A percentile compares a stretch with the other conserved stretches of the same genome.
Evolutionary conservation across 1,140 invertebrate species (phyloP).

Genomic region (Sarcophaga bullata): DNA sequence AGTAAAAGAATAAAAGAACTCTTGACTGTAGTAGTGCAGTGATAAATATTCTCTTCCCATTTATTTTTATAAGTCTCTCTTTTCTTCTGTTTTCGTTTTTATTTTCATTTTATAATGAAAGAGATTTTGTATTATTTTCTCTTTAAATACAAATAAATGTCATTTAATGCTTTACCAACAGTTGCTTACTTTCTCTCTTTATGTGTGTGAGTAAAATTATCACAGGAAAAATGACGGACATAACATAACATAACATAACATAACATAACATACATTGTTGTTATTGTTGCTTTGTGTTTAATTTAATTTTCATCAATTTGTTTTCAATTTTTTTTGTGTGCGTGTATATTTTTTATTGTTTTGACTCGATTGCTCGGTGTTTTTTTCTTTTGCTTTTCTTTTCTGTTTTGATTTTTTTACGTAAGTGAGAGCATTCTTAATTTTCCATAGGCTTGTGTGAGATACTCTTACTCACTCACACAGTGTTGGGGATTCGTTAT

Average conservation of each 20-base stretch:
- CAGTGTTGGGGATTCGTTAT: background rate
- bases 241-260: too few species aligned
- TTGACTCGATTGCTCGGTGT: background rate
- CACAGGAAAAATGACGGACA: background rate
- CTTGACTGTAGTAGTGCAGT: too few species aligned
- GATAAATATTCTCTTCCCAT: too few species aligned
- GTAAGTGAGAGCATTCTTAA: background rate
- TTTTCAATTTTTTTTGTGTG: background rate
- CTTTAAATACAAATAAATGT: too few species aligned
- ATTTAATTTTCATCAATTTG: background rate
- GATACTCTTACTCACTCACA: background rate
- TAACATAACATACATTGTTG: too few species aligned
- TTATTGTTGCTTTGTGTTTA: background rate
- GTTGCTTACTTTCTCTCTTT: background rate
- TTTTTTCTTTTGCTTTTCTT: background rate
- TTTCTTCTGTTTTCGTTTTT: too few species aligned
- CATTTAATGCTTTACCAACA: too few species aligned
- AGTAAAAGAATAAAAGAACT: too few species aligned
- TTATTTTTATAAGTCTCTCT: too few species aligned
- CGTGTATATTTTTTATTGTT: background rate
- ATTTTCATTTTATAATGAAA: too few species aligned
- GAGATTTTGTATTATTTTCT: too few species aligned
- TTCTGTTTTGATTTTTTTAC: background rate
- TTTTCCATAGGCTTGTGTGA: background rate
- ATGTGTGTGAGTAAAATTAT: background rate